Evolutionary conservation across 2,113 vertebrate species (phyloP), one percentile per base, ranked within the genome.

Genomic region (Phalacrocorax pelagicus): DNA sequence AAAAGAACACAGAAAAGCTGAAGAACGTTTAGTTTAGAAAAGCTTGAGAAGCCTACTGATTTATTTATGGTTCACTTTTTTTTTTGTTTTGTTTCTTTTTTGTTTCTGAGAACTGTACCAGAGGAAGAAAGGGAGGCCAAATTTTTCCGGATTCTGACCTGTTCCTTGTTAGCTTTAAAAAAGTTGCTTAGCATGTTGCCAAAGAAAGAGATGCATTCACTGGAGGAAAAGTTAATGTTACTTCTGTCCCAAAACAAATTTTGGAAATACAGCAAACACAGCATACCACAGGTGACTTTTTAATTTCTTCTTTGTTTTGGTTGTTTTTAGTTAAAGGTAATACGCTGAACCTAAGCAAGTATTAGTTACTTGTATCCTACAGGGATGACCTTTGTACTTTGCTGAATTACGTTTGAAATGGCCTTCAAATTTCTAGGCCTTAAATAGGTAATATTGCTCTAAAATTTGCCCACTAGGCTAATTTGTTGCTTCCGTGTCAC

Each of bases 191-290:
- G 97, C 71, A 94, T 98, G 83, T 97, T 99, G 86, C 98, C 99
- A 61, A 96, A 98, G 59, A 97, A 88, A 73, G 99, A 99, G 80
- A 95, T 98, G 36, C 91, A 84, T 15, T 97, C 97, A 30, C 36
- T 99, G 90, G 98, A 98, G 67, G 98, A 98, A 75, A 98, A 98
- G 88, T 97, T 99, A 27, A 93, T 93, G 72, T 95, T 97, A 32
- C 98, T 99, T 49, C 93, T 99, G 27, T 98, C 98, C 36, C 98
- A 99, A 90, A 98, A 94, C 47, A 99, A 99, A 91, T 99, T 99
- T 97, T 99, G 99, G 99, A 99, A 99, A 90, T 99, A 99, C 34
- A 97, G 99, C 98, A 99, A 99, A 83, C 98, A 99, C 97, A 99
- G 77, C 18, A 79, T 97, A 38, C 98, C 99, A 75, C 99, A 99